Percentiles rank a stretch among this genome's conserved stretches.
Conservation (phyloP, 2,888 invertebrate genomes). For the Autographa gamma region DNA sequence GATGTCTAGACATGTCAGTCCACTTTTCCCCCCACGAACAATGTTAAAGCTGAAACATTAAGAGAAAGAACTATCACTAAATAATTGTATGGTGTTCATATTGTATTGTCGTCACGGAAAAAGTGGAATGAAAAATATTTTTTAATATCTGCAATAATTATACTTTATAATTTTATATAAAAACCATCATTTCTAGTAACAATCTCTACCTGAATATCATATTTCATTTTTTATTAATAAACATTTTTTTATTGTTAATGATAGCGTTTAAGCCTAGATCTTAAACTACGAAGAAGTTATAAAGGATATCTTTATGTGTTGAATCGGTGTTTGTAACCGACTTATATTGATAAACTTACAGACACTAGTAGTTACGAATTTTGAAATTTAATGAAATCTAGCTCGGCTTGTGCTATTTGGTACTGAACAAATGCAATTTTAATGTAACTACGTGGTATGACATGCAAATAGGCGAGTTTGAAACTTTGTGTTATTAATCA, state of each 20-base stretch:
- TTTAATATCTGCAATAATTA: slow-evolving; percentile 74
- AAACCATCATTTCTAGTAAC: slow-evolving; percentile 88
- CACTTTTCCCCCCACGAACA: slow-evolving; percentile 71
- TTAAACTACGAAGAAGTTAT: slow-evolving; percentile 85
- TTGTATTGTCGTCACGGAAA: slow-evolving; percentile 63
- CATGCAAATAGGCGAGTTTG: slow-evolving; percentile 63
- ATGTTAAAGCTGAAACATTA: slow-evolving; percentile 74
- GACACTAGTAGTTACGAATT: slow-evolving; percentile 69
- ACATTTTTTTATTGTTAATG: slow-evolving; percentile 81
- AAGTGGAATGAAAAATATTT: slow-evolving; percentile 68
- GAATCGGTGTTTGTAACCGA: slow-evolving; percentile 59
- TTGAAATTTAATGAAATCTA: slow-evolving; percentile 79
- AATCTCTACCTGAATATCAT: slow-evolving; percentile 86
- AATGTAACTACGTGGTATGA: slow-evolving; percentile 79
- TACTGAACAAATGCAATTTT: slow-evolving; percentile 86
- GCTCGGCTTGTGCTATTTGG: slow-evolving; percentile 84
- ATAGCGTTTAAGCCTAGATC: slow-evolving; percentile 85
- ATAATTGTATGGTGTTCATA: slow-evolving; percentile 71
- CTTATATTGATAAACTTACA: slow-evolving; percentile 60
- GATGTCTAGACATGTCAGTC: slow-evolving; percentile 68
- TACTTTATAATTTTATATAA: slow-evolving; percentile 81
- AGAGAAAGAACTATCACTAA: slow-evolving; percentile 57
- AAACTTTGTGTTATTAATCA: slow-evolving; percentile 34
- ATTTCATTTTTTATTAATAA: slow-evolving; percentile 82
- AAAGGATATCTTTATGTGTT: slow-evolving; percentile 73